These are phyloP conservation scores for Sinocyclocheilus rhinocerous DNA, from an alignment of 2,113 vertebrate species.

Conservation along the genomic window DNA sequence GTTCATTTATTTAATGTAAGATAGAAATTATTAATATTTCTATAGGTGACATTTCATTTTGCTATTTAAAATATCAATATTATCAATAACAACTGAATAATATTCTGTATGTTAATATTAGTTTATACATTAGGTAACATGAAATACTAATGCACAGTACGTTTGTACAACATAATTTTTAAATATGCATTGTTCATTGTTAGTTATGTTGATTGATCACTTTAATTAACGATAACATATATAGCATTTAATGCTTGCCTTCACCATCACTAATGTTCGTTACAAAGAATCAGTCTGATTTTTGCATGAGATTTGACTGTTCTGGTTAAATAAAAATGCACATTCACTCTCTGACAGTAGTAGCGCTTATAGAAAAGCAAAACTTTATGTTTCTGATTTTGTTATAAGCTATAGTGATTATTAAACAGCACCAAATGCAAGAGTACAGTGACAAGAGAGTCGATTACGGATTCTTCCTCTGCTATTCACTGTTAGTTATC, in stretches of 20 bases:
- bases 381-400: no score
- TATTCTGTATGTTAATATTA: background rate
- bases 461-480: background rate
- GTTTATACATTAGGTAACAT: background rate
- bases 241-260: background rate
- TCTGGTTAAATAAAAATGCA: no score
- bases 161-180: no score
- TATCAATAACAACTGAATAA: background rate
- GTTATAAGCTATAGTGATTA: background rate
- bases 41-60: background rate
- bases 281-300: background rate
- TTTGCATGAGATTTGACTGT: background rate
- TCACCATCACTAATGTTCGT: background rate
- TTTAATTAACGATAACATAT: background rate
- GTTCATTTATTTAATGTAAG: background rate
- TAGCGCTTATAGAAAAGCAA: no score
- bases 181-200: background rate
- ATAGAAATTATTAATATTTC: background rate
- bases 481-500: background rate
- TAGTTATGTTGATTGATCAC: background rate
- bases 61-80: background rate
- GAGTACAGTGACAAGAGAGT: no score
- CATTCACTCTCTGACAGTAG: no score
- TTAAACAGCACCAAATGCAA: background rate
- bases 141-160: background rate